Conservation (phyloP, 2,797 vertebrate species). For the Picus viridis region DNA sequence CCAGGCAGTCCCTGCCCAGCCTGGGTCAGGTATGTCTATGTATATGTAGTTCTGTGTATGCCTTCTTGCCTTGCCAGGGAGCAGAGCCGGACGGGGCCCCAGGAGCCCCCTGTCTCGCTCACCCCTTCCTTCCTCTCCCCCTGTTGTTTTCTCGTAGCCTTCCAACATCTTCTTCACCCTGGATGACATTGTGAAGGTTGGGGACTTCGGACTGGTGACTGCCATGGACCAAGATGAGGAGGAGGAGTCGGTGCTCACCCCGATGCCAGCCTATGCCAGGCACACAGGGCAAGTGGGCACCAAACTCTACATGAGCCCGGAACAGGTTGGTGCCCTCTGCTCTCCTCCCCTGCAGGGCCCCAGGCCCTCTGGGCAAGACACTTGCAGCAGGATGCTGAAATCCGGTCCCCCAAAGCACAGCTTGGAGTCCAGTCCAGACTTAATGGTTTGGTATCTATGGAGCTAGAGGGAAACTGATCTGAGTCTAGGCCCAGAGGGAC, state of each 20-base stretch:
- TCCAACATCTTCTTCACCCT: conserved; percentile 99
- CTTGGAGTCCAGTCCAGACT: not conserved
- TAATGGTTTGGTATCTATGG: not conserved
- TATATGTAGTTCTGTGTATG: too few species aligned
- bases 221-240: conserved; percentile 99
- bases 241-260: conserved; percentile 86
- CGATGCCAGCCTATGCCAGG: conserved; percentile 91
- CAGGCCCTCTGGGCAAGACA: not conserved
- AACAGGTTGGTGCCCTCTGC: conserved; percentile 86
- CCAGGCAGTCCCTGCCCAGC: too few species aligned
- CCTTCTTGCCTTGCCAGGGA: not conserved
- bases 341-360: not conserved
- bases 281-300: conserved; percentile 99
- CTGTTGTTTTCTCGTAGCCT: conserved; percentile 80
- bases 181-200: conserved; percentile 97
- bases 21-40: too few species aligned
- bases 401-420: not conserved
- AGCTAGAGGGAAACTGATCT: not conserved
- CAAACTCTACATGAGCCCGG: conserved; percentile 99
- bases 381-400: not conserved
- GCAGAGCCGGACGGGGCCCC: not conserved
- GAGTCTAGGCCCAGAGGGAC: too few species aligned
- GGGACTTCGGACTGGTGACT: conserved; percentile 97
- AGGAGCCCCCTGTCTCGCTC: too few species aligned
- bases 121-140: not conserved